These are phyloP conservation scores for Glaucopsyche alexis DNA, from an alignment of 2,888 invertebrate genomes.

Conservation along the genomic window DNA sequence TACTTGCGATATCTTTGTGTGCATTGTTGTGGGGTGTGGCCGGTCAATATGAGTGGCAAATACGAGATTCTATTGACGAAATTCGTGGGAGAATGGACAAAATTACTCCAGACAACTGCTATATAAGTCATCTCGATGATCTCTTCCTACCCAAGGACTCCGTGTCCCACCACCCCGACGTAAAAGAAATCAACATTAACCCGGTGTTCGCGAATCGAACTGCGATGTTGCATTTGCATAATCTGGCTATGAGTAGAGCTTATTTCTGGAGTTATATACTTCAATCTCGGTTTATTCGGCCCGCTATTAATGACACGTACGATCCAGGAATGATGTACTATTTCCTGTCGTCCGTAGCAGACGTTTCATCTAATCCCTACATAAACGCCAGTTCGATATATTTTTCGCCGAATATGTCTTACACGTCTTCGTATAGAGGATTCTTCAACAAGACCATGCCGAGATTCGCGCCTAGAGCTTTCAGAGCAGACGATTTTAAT, in stretches of 20 bases:
- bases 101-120: slow-evolving; percentile 93
- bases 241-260: slow-evolving; percentile 96
- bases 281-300: slow-evolving; percentile 93
- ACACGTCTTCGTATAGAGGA: slow-evolving; percentile 95
- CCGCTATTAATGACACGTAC: slow-evolving; percentile 94
- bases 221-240: slow-evolving; percentile 94
- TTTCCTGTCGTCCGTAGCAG: slow-evolving; percentile 95
- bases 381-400: slow-evolving; percentile 96
- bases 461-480: slow-evolving; percentile 95
- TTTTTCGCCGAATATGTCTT: slow-evolving; percentile 96
- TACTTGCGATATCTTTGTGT: slow-evolving; percentile 63
- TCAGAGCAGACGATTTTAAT: slow-evolving; percentile 94
- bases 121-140: slow-evolving; percentile 90
- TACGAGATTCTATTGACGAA: slow-evolving; percentile 93
- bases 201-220: slow-evolving; percentile 97
- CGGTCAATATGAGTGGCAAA: slow-evolving; percentile 95
- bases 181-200: slow-evolving; percentile 96
- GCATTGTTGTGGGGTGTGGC: slow-evolving; percentile 82
- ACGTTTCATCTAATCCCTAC: slow-evolving; percentile 94
- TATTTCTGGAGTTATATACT: slow-evolving; percentile 98
- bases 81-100: slow-evolving; percentile 90
- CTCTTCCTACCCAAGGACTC: slow-evolving; percentile 90
- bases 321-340: slow-evolving; percentile 99
- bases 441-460: slow-evolving; percentile 98
- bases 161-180: slow-evolving; percentile 94